phyloP scores from a whole-genome alignment of 2,113 vertebrate genomes.

The Clarias macrocephalus region DNA sequence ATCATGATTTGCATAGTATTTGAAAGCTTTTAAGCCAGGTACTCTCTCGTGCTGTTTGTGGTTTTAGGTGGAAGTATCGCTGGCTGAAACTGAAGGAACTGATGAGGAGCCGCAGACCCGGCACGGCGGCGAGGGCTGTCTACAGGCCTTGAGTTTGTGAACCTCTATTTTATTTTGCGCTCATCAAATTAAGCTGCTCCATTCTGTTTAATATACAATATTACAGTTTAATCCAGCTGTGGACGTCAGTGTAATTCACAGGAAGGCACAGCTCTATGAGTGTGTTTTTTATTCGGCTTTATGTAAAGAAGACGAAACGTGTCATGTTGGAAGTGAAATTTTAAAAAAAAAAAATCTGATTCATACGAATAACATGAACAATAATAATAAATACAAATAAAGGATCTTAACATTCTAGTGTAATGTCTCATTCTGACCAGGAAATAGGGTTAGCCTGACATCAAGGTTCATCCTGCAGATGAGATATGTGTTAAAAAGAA shows the following conservation, averaged over 20 bases:
- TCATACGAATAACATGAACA: neutral
- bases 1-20: neutral
- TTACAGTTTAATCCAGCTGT: neutral
- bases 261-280: neutral
- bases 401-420: neutral
- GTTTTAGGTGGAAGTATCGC: conserved; percentile 57
- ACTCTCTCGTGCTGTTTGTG: neutral
- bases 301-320: neutral
- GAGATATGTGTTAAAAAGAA: too few species aligned
- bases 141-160: neutral
- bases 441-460: neutral
- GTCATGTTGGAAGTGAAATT: neutral
- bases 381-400: too few species aligned
- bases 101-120: neutral
- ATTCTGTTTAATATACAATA: neutral
- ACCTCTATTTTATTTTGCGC: neutral
- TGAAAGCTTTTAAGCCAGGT: neutral
- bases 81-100: conserved; percentile 53
- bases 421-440: neutral
- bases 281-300: neutral
- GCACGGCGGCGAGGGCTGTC: neutral
- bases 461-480: too few species aligned
- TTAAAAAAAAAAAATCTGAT: neutral
- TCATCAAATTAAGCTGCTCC: neutral
- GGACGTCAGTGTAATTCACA: neutral